phyloP scores from a whole-genome alignment of 2,888 invertebrate species.

The Herminia tarsipennalis region DNA sequence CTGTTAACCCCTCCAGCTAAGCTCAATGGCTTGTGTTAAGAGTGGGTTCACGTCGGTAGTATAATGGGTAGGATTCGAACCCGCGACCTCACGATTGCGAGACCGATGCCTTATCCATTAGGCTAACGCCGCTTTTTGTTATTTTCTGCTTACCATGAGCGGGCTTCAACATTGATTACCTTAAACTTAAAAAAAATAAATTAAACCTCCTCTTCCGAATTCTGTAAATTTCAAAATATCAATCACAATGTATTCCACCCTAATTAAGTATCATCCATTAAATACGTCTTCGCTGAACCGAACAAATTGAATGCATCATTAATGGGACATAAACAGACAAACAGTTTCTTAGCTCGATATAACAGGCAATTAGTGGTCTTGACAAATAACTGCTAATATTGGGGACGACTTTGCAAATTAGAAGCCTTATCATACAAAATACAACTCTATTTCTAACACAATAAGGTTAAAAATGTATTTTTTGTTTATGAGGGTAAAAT shows the following conservation, averaged over 20 bases:
- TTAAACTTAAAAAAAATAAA: too few relatives aligned
- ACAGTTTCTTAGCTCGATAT: slow-evolving; percentile 47
- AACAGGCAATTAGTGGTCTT: slow-evolving; percentile 73
- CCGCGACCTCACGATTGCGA: too few relatives aligned
- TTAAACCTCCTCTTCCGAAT: too few relatives aligned
- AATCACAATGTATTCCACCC: slow-evolving; percentile 13
- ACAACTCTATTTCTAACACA: neutral
- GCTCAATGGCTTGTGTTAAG: too few relatives aligned
- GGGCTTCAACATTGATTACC: too few relatives aligned
- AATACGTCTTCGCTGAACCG: slow-evolving; percentile 30
- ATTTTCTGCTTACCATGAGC: too few relatives aligned
- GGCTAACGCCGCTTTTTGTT: too few relatives aligned
- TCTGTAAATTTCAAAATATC: too few relatives aligned
- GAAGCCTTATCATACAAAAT: slow-evolving; percentile 19
- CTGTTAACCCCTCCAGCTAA: too few relatives aligned
- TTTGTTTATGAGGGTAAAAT: slow-evolving; percentile 20
- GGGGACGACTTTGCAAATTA: slow-evolving; percentile 51
- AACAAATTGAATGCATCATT: slow-evolving; percentile 43
- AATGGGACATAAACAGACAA: slow-evolving; percentile 64
- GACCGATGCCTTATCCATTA: too few relatives aligned
- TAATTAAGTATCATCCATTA: slow-evolving; percentile 28
- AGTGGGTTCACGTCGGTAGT: too few relatives aligned
- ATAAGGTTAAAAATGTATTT: slow-evolving; percentile 23
- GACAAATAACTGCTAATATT: slow-evolving; percentile 70
- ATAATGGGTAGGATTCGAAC: too few relatives aligned